Conservation (phyloP, 1,140 invertebrate genomes). For the Triops longicaudatus region DNA sequence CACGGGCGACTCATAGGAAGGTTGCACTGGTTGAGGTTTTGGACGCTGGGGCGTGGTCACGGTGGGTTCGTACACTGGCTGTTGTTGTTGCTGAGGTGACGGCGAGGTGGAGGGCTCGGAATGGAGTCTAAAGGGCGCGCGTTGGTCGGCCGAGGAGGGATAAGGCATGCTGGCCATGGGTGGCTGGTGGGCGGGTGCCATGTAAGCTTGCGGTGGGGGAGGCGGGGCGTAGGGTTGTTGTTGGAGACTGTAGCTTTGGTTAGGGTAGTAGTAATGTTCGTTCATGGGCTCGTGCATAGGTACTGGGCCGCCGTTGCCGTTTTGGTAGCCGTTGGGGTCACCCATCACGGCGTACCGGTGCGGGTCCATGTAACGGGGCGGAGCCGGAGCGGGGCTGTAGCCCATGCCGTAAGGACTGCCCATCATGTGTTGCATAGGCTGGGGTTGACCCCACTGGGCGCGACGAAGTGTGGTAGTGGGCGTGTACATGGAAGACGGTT, state of each 20-base stretch:
- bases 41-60: conserved; percentile 2
- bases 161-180: conserved; percentile 18
- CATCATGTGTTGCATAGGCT: conserved; percentile 19
- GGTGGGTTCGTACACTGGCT: not conserved
- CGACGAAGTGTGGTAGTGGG: conserved; percentile 31
- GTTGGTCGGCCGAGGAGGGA: conserved; percentile 23
- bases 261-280: not conserved
- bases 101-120: not conserved
- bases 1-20: not conserved
- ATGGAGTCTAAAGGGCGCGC: conserved; percentile 24
- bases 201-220: not conserved
- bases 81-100: not conserved
- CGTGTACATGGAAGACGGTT: not conserved
- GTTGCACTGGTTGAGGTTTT: not conserved
- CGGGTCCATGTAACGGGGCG: conserved; percentile 8
- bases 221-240: not conserved
- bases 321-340: not conserved
- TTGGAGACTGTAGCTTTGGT: conserved; percentile 14
- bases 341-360: not conserved
- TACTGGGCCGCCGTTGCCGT: not conserved
- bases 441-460: conserved; percentile 29
- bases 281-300: conserved; percentile 4
- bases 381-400: not conserved
- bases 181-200: not conserved
- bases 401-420: not conserved